A percentile compares a stretch with the other conserved stretches of the same genome.
Evolutionary conservation across 2,888 invertebrate genomes (phyloP).

Genomic region (Lycophotia porphyrea): DNA sequence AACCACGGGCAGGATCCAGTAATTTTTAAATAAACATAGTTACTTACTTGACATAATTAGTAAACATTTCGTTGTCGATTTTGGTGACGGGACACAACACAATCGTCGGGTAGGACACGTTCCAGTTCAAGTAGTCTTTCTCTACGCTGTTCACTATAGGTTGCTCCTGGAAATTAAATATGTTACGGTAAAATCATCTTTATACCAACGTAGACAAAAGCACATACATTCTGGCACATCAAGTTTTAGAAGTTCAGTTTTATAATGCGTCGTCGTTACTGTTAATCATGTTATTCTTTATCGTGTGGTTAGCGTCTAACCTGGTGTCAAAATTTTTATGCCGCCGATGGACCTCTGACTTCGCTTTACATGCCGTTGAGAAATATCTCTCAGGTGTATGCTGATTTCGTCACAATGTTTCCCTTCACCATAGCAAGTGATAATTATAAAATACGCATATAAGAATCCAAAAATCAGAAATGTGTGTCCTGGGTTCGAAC

Average conservation of each 20-base stretch:
- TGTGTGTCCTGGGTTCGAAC: too few relatives aligned
- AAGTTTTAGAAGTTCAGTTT: background rate
- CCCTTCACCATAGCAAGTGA: too few relatives aligned
- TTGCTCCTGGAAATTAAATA: slow-evolving; percentile 84
- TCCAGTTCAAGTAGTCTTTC: slow-evolving; percentile 93
- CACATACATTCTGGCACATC: background rate
- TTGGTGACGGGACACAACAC: slow-evolving; percentile 92
- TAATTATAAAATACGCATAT: too few relatives aligned
- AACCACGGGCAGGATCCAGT: background rate
- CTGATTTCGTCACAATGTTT: too few relatives aligned
- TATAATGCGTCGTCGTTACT: background rate
- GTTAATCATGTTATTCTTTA: too few relatives aligned
- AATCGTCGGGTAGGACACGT: slow-evolving; percentile 92
- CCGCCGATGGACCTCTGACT: too few relatives aligned
- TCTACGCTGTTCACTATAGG: slow-evolving; percentile 93
- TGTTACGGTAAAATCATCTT: background rate
- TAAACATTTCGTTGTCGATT: slow-evolving; percentile 83
- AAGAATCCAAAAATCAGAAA: too few relatives aligned
- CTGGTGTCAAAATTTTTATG: too few relatives aligned
- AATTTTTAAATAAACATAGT: background rate
- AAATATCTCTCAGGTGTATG: too few relatives aligned
- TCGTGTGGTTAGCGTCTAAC: too few relatives aligned
- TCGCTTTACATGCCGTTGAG: too few relatives aligned
- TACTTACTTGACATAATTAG: slow-evolving; percentile 77
- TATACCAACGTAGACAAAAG: background rate